Evolutionary conservation across 2,113 vertebrate species (phyloP), one percentile per base, ranked within the genome.

Genomic region (Neogobius melanostomus): DNA sequence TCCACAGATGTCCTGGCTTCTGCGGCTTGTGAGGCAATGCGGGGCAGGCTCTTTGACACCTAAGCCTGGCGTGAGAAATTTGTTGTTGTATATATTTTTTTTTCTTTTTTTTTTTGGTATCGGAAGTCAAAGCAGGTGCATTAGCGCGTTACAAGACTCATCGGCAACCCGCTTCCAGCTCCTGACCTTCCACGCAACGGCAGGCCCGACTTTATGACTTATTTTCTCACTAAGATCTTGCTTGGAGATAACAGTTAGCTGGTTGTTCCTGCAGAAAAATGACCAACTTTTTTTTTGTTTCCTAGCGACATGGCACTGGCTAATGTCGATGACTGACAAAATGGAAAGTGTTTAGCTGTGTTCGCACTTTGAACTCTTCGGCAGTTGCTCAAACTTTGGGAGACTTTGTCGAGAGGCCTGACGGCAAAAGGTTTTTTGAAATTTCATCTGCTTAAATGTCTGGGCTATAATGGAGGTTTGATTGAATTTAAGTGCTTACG

Each of bases 1-100:
- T 87, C 85, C 87, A 86, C 91, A 92, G 89, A 92, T 90, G 89
- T 88, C 89, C 85, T 87, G 89, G 89, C 87, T 81, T 82, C 82
- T 78, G 80, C 78, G 45, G 51, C 66, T 16, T 81, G 85, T 78
- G 87, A 85, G 85, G 85, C 88, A 83, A 75, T 48, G 69, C 82
- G 11, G 80, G 54, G 69, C 72, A 65, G 63, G 82, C 76, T 85
- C 87, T 87, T 87, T 86, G 80, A 86, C 80, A 77, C 59, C 61
- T 45, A 79, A 80, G 85, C 80, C 85, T 82, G 79, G 83, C 85
- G 88, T 16, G 71, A 82, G 68, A 72, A 82, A 83, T 11, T 56
- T 56, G 28, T 36, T 36, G 28, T 56, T 56, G 50, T 51, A 5
- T n/a, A 21, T 21, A 21, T 28, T 54, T 54, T 17, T 5, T 17